Conservation (phyloP, 2,888 invertebrate genomes). For the Cerastoderma edule region DNA sequence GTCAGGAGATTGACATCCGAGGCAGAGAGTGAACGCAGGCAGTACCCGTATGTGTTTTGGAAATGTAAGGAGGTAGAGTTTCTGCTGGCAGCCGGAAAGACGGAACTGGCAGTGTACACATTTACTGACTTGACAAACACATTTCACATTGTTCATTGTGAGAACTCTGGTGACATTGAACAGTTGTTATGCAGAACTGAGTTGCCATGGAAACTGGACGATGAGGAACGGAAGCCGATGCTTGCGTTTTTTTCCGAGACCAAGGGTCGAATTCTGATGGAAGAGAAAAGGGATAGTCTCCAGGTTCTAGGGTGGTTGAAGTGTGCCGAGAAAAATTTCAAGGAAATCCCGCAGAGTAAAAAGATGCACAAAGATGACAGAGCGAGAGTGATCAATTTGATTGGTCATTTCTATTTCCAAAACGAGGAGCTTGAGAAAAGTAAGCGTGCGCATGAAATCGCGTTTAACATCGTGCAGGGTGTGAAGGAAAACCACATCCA, state of each 20-base stretch:
- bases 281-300: neutral
- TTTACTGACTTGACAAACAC: slow-evolving; percentile 11
- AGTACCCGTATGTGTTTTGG: slow-evolving; percentile 40
- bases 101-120: neutral
- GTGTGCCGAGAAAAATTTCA: neutral
- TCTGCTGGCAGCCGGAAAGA: slow-evolving; percentile 21
- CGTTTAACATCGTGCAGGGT: slow-evolving; percentile 7
- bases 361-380: neutral
- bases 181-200: neutral
- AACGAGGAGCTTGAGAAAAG: slow-evolving; percentile 14
- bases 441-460: slow-evolving; percentile 24
- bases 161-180: neutral
- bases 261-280: neutral
- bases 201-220: neutral
- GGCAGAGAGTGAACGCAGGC: slow-evolving; percentile 11
- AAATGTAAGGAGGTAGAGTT: slow-evolving; percentile 32
- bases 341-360: neutral
- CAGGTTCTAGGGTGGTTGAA: neutral
- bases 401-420: slow-evolving; percentile 32
- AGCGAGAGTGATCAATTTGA: slow-evolving; percentile 23
- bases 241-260: slow-evolving; percentile 3
- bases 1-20: slow-evolving; percentile 29
- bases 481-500: neutral
- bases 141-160: neutral
- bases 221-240: neutral